Conservation (phyloP, 2,113 vertebrate species). For the Lepisosteus oculatus region DNA sequence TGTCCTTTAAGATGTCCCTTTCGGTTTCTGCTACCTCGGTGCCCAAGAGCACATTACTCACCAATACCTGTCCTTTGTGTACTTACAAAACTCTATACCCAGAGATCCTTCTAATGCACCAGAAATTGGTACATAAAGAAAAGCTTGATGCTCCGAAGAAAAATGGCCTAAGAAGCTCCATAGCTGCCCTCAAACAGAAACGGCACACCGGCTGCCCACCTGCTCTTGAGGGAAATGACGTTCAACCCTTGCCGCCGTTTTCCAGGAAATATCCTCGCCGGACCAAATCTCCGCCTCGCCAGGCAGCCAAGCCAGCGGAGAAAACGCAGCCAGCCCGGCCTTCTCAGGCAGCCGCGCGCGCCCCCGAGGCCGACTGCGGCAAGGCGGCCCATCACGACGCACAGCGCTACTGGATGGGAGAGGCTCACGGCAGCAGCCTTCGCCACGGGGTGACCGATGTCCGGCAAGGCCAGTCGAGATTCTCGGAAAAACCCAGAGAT, state of each 20-base stretch:
- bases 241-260: constrained; percentile 61
- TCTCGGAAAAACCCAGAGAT: constrained; percentile 40
- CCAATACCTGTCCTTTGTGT: constrained; percentile 75
- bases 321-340: constrained; percentile 44
- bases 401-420: constrained; percentile 15
- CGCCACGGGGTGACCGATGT: background rate
- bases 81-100: constrained; percentile 85
- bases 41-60: constrained; percentile 53
- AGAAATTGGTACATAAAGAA: constrained; percentile 80
- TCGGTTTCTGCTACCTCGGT: constrained; percentile 52
- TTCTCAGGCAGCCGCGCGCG: constrained; percentile 40
- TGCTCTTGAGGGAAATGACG: constrained; percentile 84
- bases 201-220: constrained; percentile 89
- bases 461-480: constrained; percentile 33
- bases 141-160: constrained; percentile 58
- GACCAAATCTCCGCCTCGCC: constrained; percentile 56
- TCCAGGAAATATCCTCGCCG: constrained; percentile 52
- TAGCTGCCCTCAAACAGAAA: constrained; percentile 40
- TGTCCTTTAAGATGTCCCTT: constrained; percentile 67
- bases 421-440: background rate
- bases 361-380: constrained; percentile 46
- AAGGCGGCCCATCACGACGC: constrained; percentile 55
- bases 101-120: constrained; percentile 88
- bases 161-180: constrained; percentile 43
- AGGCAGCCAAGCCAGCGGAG: constrained; percentile 56